Percentiles rank a stretch among this genome's conserved stretches.
Evolutionary conservation across 1,140 invertebrate genomes (phyloP).

Genomic region (Muscidifurax raptorellus): DNA sequence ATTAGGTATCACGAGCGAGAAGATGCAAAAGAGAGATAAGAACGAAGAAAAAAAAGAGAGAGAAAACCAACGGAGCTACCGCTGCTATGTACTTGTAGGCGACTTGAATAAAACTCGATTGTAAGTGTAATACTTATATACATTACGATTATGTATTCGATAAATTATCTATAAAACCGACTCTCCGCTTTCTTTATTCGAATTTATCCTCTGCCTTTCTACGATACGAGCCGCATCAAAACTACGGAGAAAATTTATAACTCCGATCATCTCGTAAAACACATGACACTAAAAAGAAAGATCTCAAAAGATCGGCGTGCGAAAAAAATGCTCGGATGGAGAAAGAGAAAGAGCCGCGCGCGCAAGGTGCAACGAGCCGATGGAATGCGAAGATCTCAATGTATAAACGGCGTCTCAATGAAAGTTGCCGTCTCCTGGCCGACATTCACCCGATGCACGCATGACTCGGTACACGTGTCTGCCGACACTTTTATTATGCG

Average conservation of each 20-base stretch:
- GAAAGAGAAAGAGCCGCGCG: background rate
- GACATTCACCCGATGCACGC: constrained; percentile 50
- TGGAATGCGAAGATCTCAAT: constrained; percentile 45
- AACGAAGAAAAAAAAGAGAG: background rate
- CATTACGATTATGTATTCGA: constrained; percentile 64
- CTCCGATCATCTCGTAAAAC: background rate
- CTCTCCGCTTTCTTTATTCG: background rate
- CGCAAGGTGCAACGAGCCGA: background rate
- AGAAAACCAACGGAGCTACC: constrained; percentile 57
- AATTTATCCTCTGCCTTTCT: background rate
- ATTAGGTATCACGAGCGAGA: constrained; percentile 18
- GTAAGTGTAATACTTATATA: constrained; percentile 57
- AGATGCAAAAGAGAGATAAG: constrained; percentile 22
- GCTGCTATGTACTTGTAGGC: constrained; percentile 61
- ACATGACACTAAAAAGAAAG: background rate
- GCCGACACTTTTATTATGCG: background rate
- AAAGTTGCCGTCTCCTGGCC: constrained; percentile 53
- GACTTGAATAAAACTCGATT: constrained; percentile 51
- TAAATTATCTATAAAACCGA: constrained; percentile 67
- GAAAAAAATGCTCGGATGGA: background rate
- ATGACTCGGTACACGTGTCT: constrained; percentile 5
- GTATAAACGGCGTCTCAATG: constrained; percentile 51
- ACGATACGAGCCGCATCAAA: too few relatives aligned
- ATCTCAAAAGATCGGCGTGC: background rate
- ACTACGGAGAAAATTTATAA: background rate